Evolutionary conservation across 2,888 invertebrate genomes (phyloP).

Genomic region (Pseudanteris insignis): DNA sequence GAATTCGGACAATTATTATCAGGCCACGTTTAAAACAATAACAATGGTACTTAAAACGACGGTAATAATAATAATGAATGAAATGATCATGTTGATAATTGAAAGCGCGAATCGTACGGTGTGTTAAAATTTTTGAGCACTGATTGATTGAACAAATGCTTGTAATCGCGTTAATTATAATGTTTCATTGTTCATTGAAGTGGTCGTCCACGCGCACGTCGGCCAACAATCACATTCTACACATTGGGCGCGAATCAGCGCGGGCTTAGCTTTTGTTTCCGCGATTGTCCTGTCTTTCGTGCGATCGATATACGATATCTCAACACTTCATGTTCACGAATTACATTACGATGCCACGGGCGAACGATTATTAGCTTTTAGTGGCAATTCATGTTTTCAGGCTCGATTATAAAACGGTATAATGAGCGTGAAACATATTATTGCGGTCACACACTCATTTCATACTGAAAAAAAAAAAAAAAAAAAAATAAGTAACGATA

Average conservation of each 20-base stretch:
- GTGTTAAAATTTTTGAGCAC: conserved; percentile 28
- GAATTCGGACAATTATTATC: too few relatives aligned
- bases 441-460: too few relatives aligned
- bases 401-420: conserved; percentile 25
- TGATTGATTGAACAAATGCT: conserved; percentile 43
- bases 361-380: conserved; percentile 47
- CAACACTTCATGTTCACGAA: conserved; percentile 42
- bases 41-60: too few relatives aligned
- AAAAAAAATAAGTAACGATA: neutral
- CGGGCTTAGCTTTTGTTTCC: conserved; percentile 43
- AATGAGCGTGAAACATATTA: too few relatives aligned
- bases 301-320: conserved; percentile 43
- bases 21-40: too few relatives aligned
- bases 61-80: too few relatives aligned
- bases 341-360: conserved; percentile 41
- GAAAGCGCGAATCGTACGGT: too few relatives aligned
- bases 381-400: conserved; percentile 45
- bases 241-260: conserved; percentile 32
- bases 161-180: conserved; percentile 38
- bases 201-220: conserved; percentile 15
- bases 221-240: conserved; percentile 29
- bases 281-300: conserved; percentile 34
- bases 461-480: neutral
- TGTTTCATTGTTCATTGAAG: conserved; percentile 35
- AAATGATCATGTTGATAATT: too few relatives aligned